phyloP scores from a whole-genome alignment of 2,113 vertebrate species.

The Sander lucioperca region DNA sequence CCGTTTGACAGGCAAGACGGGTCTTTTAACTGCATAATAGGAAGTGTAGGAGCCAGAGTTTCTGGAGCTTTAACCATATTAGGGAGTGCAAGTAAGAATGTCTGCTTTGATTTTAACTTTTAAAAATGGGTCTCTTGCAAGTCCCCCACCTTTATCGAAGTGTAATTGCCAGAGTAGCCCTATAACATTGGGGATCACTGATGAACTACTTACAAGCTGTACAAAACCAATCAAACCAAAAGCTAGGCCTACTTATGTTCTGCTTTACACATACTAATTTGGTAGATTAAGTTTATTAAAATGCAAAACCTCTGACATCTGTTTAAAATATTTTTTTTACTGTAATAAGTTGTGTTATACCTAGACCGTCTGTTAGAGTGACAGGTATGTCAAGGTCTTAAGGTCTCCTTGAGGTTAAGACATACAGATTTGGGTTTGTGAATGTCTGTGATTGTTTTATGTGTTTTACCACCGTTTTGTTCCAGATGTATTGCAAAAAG shows the following conservation, averaged over 20 bases:
- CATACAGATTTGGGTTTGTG: neutral
- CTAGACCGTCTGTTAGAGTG: neutral
- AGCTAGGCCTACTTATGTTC: no score
- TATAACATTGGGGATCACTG: neutral
- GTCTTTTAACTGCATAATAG: neutral
- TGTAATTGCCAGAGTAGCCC: neutral
- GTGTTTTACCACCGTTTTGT: neutral
- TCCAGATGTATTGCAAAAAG: neutral
- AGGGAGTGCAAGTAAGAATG: neutral
- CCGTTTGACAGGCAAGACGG: neutral
- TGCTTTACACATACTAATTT: neutral
- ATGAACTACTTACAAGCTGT: neutral
- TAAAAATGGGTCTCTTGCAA: neutral
- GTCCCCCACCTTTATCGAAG: neutral
- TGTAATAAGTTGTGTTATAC: neutral
- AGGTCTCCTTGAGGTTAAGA: neutral
- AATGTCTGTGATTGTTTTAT: neutral
- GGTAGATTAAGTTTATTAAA: neutral
- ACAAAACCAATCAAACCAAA: neutral
- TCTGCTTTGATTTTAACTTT: neutral
- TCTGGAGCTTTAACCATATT: neutral
- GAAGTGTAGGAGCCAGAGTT: neutral
- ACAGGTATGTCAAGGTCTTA: neutral
- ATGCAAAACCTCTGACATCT: neutral
- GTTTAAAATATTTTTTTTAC: neutral